phyloP scores from a whole-genome alignment of 1,140 invertebrate species.

The Ips nitidus region DNA sequence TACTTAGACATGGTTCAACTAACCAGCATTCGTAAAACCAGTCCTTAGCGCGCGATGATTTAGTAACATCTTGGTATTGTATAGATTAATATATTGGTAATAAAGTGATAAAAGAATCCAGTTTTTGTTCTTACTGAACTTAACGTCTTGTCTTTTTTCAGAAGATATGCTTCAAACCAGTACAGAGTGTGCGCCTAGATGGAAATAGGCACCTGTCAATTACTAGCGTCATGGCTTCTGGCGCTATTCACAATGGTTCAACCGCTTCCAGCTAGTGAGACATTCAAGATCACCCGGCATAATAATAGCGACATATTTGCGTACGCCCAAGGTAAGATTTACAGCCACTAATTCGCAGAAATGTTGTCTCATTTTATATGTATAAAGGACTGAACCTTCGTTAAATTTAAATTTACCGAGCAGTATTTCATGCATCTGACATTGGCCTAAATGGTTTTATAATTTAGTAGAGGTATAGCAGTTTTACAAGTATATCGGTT shows the following conservation, averaged over 20 bases:
- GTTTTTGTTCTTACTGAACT: no score
- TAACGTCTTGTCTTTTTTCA: slow-evolving; percentile 2
- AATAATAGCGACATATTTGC: slow-evolving; percentile 38
- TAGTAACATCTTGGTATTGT: no score
- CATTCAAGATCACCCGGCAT: slow-evolving; percentile 36
- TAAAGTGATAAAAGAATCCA: no score
- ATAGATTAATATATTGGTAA: no score
- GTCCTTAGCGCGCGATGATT: no score
- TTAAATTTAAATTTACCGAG: neutral
- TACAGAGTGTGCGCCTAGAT: slow-evolving; percentile 22
- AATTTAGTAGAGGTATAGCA: neutral
- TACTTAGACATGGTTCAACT: no score
- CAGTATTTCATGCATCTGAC: neutral
- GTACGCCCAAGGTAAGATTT: slow-evolving; percentile 9
- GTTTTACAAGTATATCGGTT: no score
- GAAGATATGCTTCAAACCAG: slow-evolving; percentile 28
- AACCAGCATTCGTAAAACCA: no score
- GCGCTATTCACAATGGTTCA: slow-evolving; percentile 15
- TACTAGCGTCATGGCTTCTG: slow-evolving; percentile 34
- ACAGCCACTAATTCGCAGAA: no score
- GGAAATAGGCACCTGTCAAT: slow-evolving; percentile 26
- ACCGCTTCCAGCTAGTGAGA: slow-evolving; percentile 3
- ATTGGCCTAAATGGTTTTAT: neutral
- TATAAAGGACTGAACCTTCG: no score
- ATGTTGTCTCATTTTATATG: no score